Percentiles rank a stretch among this genome's conserved stretches.
These are phyloP conservation scores for Sepiola atlantica DNA, from an alignment of 2,888 invertebrate species.

Conservation along the genomic window DNA sequence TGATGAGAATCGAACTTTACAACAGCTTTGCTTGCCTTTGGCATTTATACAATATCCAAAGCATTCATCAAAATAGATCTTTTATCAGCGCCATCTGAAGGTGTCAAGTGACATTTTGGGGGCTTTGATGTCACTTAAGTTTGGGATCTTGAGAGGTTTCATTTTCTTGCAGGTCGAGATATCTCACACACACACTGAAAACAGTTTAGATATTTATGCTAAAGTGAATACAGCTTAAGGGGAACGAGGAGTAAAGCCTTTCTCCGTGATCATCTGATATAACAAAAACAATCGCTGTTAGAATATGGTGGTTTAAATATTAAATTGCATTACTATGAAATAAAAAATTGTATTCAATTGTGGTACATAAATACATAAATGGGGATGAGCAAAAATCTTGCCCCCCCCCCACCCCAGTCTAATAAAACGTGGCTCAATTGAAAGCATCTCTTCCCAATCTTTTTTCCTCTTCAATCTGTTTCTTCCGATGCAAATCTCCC, in stretches of 20 bases:
- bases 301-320: neutral
- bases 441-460: conserved; percentile 36
- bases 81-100: neutral
- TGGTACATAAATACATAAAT: no score
- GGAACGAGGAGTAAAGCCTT: neutral
- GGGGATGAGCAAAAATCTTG: no score
- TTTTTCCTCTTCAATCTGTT: conserved; percentile 80
- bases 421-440: neutral
- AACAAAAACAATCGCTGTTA: neutral
- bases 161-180: neutral
- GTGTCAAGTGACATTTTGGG: neutral
- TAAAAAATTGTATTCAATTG: no score
- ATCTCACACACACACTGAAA: neutral
- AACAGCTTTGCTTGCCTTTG: neutral
- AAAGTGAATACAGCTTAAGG: neutral
- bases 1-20: neutral
- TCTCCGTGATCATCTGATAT: neutral
- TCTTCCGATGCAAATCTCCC: conserved; percentile 76
- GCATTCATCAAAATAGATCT: neutral
- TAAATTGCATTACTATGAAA: neutral
- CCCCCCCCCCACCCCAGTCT: no score
- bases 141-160: neutral
- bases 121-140: neutral
- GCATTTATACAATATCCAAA: neutral
- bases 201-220: neutral